Conservation (phyloP, 2,113 vertebrate species). For the Telmatochromis brachygnathus region DNA sequence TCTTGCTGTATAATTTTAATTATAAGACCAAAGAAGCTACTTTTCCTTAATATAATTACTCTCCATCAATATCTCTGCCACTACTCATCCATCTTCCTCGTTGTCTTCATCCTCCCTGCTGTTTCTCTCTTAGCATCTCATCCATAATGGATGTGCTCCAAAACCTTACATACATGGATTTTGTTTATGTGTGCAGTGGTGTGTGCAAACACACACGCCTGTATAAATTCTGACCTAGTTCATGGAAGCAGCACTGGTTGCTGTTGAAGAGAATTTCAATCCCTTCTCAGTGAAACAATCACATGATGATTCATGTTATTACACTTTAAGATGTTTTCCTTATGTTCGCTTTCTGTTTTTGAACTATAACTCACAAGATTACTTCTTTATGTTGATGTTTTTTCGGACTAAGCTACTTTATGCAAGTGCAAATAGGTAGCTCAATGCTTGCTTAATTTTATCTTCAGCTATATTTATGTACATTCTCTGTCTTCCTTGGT, state of each 20-base stretch:
- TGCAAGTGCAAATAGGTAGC: not conserved
- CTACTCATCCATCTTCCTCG: not conserved
- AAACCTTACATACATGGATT: not conserved
- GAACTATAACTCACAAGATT: not conserved
- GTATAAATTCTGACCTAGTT: not conserved
- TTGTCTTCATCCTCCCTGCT: not conserved
- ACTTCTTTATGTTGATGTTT: not conserved
- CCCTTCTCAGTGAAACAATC: not conserved
- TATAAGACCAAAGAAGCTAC: not conserved
- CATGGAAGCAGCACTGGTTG: not conserved
- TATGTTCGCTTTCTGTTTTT: not conserved
- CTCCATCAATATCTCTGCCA: not conserved
- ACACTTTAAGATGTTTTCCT: not conserved
- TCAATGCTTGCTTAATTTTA: not conserved
- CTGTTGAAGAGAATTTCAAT: not conserved
- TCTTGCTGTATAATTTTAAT: not conserved
- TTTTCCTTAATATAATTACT: not conserved
- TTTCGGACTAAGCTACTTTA: not conserved
- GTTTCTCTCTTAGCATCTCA: not conserved
- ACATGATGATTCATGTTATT: not conserved
- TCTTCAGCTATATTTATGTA: not conserved
- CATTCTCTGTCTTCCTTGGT: not conserved
- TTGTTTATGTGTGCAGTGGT: not conserved
- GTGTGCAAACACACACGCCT: not conserved
- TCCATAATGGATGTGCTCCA: conserved; percentile 15